Base-by-base conservation (phyloP, 2,113 vertebrate genomes). In the Oxygymnocypris stewartii region DNA sequence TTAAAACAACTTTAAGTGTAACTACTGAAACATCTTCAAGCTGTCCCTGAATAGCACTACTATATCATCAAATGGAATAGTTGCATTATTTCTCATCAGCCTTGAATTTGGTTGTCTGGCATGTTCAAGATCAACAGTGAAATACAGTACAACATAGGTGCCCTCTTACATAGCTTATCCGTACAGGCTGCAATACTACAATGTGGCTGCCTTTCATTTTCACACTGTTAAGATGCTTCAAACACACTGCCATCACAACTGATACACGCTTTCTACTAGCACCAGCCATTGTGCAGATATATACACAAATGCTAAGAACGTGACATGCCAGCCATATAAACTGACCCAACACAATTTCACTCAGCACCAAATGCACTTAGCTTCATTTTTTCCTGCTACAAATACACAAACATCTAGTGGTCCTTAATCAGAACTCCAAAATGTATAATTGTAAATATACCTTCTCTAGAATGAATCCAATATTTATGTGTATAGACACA, bases 191-290 rank as follows among this genome's bases (percentile, higher is more conserved):
- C 49, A 86, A 86, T 84, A 81, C 69, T 86, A 86, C 54, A 61
- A 85, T n/a, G 10, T 37, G 82, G 84, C 59, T 87, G 74, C 14
- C 40, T 74, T 78, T 57, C n/a, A 13, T 79, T 79, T 81, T 82
- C 25, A 83, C 71, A 85, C 28, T 69, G 16, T 76, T 49, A 85
- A 51, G 79, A 80, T 80, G 59, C 23, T 88, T 78, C 47, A 63
- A 86, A 83, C 87, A 88, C 88, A 87, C 77, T 82, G 87, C 87
- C 85, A 44, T 63, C 42, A 79, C 82, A 84, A 78, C 85, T 84
- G 85, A 74, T 86, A 79, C 42, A 42, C 54, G 82, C 87, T 75
- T 74, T 65, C 49, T 74, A 49, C 14, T 69, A 91, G 87, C 89
- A 91, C 87, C 84, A 67, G 13, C 57, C 49, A 86, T 76, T 86